phyloP scores from a whole-genome alignment of 1,140 invertebrate genomes.

The Trigoniulus corallinus region DNA sequence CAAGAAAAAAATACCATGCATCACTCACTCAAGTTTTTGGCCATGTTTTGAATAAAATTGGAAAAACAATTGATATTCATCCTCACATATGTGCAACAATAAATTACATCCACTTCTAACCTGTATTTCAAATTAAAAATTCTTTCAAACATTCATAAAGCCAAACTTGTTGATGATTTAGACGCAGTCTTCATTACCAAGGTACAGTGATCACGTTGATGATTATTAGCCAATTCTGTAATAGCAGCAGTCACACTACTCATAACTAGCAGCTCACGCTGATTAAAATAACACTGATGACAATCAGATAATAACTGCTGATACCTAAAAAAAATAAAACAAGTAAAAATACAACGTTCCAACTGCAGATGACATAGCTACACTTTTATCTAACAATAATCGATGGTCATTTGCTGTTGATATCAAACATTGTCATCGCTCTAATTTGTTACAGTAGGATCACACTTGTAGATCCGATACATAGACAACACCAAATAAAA shows the following conservation, averaged over 20 bases:
- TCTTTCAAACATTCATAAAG: not conserved
- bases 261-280: constrained; percentile 51
- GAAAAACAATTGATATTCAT: constrained; percentile 74
- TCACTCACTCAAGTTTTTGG: constrained; percentile 42
- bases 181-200: constrained; percentile 32
- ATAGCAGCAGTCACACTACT: constrained; percentile 61
- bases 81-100: constrained; percentile 75
- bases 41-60: constrained; percentile 66
- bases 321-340: constrained; percentile 36
- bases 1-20: not conserved
- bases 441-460: too few relatives aligned
- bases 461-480: too few relatives aligned
- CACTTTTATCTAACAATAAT: too few relatives aligned
- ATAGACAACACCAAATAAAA: too few relatives aligned
- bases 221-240: constrained; percentile 43
- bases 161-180: not conserved
- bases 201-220: constrained; percentile 70
- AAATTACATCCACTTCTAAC: constrained; percentile 72
- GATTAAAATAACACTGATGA: constrained; percentile 66
- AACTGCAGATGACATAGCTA: too few relatives aligned
- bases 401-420: too few relatives aligned
- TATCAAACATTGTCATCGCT: too few relatives aligned
- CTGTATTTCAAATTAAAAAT: constrained; percentile 13
- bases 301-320: constrained; percentile 57
- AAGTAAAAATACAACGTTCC: constrained; percentile 2